phyloP scores from a whole-genome alignment of 2,797 vertebrate genomes.

The Sarcoramphus papa region DNA sequence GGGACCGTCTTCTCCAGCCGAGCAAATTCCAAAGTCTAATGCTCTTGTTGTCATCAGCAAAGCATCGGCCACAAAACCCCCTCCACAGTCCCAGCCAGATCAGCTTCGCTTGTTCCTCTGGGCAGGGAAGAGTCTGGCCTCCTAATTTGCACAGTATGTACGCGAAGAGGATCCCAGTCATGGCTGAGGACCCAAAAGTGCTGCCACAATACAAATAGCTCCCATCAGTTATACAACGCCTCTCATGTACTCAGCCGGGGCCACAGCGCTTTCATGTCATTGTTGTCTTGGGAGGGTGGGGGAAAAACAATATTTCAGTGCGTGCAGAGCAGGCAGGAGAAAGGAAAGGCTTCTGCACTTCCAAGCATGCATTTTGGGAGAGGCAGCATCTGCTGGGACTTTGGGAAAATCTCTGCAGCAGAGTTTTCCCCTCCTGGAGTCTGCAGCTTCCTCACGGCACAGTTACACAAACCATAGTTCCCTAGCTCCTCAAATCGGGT shows the following conservation, averaged over 20 bases:
- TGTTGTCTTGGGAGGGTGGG: slow-evolving; percentile 46
- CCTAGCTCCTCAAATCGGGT: rapidly evolving
- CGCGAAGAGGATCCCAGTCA: background rate
- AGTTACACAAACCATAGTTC: background rate
- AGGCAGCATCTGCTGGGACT: background rate
- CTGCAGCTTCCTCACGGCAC: background rate
- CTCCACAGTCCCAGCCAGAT: background rate
- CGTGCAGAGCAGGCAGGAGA: background rate
- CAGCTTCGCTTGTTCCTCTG: background rate
- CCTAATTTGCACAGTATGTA: background rate
- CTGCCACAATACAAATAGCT: slow-evolving; percentile 30
- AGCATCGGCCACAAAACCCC: background rate
- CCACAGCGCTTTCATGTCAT: slow-evolving; percentile 26
- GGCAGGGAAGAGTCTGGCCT: background rate
- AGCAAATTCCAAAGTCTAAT: background rate
- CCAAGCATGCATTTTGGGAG: background rate
- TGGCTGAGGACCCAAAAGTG: background rate
- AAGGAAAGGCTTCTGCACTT: slow-evolving; percentile 7
- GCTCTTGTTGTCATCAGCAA: background rate
- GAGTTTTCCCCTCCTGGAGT: background rate
- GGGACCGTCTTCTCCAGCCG: background rate
- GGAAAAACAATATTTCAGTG: slow-evolving; percentile 2
- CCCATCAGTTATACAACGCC: background rate
- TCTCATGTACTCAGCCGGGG: background rate
- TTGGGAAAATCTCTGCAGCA: background rate